Percentiles rank a stretch among this genome's conserved stretches.
These are phyloP conservation scores for Hemiprocne comata DNA, from an alignment of 2,113 vertebrate genomes.

Conservation along the genomic window DNA sequence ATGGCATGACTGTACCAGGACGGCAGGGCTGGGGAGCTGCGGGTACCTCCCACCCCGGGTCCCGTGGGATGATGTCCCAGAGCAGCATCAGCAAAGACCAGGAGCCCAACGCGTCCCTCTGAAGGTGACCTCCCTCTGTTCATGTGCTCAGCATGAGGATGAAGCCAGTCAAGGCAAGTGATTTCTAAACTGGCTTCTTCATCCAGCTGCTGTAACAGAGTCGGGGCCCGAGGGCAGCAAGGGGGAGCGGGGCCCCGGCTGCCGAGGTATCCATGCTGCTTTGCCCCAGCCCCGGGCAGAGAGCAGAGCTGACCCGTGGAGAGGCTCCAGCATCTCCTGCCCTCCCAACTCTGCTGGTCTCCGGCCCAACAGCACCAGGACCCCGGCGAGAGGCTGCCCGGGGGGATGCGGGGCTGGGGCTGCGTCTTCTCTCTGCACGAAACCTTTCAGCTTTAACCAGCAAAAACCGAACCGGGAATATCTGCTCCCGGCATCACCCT, in stretches of 20 bases:
- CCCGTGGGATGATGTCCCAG: accelerated
- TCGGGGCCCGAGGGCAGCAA: not conserved
- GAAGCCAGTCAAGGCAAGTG: not conserved
- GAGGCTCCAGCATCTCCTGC: not conserved
- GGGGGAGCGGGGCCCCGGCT: accelerated
- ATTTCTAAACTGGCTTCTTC: not conserved
- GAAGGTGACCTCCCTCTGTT: not conserved
- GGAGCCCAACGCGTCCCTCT: accelerated
- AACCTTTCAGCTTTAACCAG: not conserved
- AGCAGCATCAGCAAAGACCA: accelerated
- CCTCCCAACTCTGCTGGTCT: accelerated
- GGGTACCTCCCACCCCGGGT: accelerated
- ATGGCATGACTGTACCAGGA: accelerated
- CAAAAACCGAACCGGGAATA: not conserved
- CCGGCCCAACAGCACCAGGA: accelerated
- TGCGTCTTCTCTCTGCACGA: accelerated
- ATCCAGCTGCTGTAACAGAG: not conserved
- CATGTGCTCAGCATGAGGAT: accelerated
- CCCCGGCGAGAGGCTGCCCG: not conserved
- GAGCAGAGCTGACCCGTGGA: not conserved
- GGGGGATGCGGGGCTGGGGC: not conserved
- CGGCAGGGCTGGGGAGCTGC: not conserved
- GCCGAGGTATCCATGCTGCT: not conserved
- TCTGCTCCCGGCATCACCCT: not conserved
- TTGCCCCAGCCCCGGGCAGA: not conserved